phyloP scores from a whole-genome alignment of 2,113 vertebrate genomes.

The Lates calcarifer region DNA sequence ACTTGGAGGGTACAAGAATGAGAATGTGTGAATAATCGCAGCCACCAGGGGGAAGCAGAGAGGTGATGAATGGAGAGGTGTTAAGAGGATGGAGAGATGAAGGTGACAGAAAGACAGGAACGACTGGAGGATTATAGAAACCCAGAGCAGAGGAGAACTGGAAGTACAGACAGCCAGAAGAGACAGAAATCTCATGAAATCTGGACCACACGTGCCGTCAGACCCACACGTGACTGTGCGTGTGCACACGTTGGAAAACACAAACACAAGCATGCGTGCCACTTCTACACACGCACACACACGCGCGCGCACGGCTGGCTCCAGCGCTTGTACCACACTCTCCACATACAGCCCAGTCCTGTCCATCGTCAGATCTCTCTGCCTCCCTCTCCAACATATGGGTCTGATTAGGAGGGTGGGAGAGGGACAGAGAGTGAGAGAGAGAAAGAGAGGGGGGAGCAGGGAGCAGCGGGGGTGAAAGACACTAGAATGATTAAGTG shows the following conservation, averaged over 20 bases:
- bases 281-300: conserved; percentile 42
- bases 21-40: conserved; percentile 68
- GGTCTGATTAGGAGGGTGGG: conserved; percentile 86
- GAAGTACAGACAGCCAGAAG: conserved; percentile 37
- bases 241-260: conserved; percentile 50
- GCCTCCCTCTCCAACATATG: conserved; percentile 87
- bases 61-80: conserved; percentile 73
- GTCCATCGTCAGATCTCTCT: conserved; percentile 81
- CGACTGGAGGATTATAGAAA: conserved; percentile 67
- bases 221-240: conserved; percentile 44
- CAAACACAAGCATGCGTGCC: conserved; percentile 43
- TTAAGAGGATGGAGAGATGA: conserved; percentile 76
- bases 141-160: conserved; percentile 40
- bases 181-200: conserved; percentile 44
- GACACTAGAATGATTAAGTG: conserved; percentile 43
- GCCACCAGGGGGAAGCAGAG: conserved; percentile 82
- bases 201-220: conserved; percentile 50
- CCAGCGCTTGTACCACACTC: conserved; percentile 50
- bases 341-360: conserved; percentile 75
- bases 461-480: conserved; percentile 47
- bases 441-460: conserved; percentile 25
- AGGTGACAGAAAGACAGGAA: conserved; percentile 76
- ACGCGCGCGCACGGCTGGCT: conserved; percentile 43
- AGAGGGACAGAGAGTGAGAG: conserved; percentile 58
- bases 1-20: conserved; percentile 66